Percentiles rank a stretch among this genome's conserved stretches.
phyloP scores from a whole-genome alignment of 30 jellyfish, hydroid and myxozoan genomes.

The Turritopsis dohrnii region DNA sequence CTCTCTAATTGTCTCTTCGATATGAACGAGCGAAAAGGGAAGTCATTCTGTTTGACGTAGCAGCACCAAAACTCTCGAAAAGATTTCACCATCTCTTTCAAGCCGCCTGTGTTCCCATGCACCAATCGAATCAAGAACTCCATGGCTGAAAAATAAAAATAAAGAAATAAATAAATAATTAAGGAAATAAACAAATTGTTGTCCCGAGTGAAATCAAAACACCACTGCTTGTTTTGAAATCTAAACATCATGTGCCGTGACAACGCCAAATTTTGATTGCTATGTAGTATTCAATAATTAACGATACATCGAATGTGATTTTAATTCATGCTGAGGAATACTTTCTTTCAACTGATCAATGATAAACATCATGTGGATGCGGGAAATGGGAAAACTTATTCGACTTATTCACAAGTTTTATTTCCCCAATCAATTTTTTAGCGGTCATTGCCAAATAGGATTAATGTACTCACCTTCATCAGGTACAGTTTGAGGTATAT shows the following conservation, averaged over 20 bases:
- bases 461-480: slow-evolving; percentile 57
- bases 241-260: background rate
- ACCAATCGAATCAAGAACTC: slow-evolving; percentile 50
- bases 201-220: background rate
- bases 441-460: too few species aligned
- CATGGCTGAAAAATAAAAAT: slow-evolving; percentile 61
- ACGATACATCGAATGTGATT: too few species aligned
- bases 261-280: too few species aligned
- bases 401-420: too few species aligned
- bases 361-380: too few species aligned
- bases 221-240: background rate
- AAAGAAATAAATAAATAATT: background rate
- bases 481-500: slow-evolving; percentile 55
- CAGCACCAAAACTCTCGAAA: slow-evolving; percentile 57
- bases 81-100: slow-evolving; percentile 40
- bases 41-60: slow-evolving; percentile 8
- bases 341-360: too few species aligned
- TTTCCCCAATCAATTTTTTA: too few species aligned
- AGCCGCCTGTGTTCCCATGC: slow-evolving; percentile 58
- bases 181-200: background rate
- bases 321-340: too few species aligned
- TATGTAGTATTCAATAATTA: too few species aligned
- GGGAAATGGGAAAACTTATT: background rate
- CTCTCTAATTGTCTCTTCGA: slow-evolving; percentile 69
- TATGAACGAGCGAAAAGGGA: slow-evolving; percentile 30